phyloP scores from a whole-genome alignment of 1,140 invertebrate species.

The Calephelis virginiensis region DNA sequence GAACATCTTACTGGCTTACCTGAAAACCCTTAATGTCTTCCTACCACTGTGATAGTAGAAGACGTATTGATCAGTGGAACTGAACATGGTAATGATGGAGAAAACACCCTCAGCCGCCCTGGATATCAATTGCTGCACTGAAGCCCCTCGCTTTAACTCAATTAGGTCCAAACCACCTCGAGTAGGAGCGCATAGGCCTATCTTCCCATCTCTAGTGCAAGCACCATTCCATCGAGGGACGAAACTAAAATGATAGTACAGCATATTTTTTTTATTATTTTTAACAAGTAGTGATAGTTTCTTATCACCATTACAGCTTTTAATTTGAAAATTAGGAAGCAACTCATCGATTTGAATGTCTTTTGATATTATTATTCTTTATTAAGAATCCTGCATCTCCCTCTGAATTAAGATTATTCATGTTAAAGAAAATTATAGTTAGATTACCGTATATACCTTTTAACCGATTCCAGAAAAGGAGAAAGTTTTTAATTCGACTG shows the following conservation, averaged over 20 bases:
- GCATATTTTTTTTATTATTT: neutral
- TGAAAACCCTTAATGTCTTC: conserved; percentile 94
- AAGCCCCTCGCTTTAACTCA: conserved; percentile 90
- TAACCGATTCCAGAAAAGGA: too few species aligned
- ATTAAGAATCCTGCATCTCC: too few species aligned
- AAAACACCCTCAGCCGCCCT: conserved; percentile 98
- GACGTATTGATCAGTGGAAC: conserved; percentile 95
- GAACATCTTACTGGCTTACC: conserved; percentile 69
- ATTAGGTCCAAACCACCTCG: conserved; percentile 95
- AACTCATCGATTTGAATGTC: too few species aligned
- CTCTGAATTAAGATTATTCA: too few species aligned
- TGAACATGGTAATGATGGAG: conserved; percentile 96
- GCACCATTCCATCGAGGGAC: conserved; percentile 91
- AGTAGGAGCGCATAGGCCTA: conserved; percentile 94
- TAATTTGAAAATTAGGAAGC: too few species aligned
- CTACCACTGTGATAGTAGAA: conserved; percentile 97
- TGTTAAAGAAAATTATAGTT: too few species aligned
- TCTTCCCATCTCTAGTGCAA: conserved; percentile 92
- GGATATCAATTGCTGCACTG: conserved; percentile 89
- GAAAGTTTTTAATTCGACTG: too few species aligned
- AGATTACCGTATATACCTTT: too few species aligned
- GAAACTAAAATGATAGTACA: conserved; percentile 45
- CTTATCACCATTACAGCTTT: too few species aligned
- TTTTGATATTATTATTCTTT: too few species aligned
- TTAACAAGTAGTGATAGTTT: too few species aligned